These are phyloP conservation scores for Eubasilissa regina DNA, from an alignment of 1,140 invertebrate genomes.

Conservation along the genomic window DNA sequence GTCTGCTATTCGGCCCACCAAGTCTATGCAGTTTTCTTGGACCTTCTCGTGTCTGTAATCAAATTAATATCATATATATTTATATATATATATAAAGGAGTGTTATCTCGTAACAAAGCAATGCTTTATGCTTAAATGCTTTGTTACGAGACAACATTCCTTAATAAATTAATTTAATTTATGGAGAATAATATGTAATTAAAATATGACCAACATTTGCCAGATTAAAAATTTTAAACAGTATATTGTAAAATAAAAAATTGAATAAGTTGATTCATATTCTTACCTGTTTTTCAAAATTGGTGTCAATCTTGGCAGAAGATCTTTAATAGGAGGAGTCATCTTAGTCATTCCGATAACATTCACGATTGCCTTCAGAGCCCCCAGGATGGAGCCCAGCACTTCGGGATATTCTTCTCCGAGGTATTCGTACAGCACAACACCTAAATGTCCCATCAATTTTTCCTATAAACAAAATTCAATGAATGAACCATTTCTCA, in stretches of 20 bases:
- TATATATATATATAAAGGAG: too few relatives aligned
- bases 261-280: not conserved
- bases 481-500: not conserved
- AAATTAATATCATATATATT: too few relatives aligned
- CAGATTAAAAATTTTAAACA: too few relatives aligned
- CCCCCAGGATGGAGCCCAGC: slow-evolving; percentile 97
- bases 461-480: slow-evolving; percentile 84
- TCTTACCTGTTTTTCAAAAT: slow-evolving; percentile 91
- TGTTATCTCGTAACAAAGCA: too few relatives aligned
- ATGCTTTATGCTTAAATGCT: too few relatives aligned
- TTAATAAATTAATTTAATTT: too few relatives aligned
- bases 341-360: slow-evolving; percentile 99
- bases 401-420: slow-evolving; percentile 99
- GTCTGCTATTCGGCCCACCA: slow-evolving; percentile 99
- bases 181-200: too few relatives aligned
- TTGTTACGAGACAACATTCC: too few relatives aligned
- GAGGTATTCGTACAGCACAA: slow-evolving; percentile 99
- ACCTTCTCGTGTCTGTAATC: slow-evolving; percentile 87
- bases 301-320: slow-evolving; percentile 96
- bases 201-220: too few relatives aligned
- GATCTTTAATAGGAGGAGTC: slow-evolving; percentile 99
- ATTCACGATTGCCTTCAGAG: slow-evolving; percentile 98
- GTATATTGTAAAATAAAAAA: not conserved
- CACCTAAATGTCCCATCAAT: slow-evolving; percentile 99
- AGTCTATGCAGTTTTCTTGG: slow-evolving; percentile 99